Evolutionary conservation across 2,888 invertebrate genomes (phyloP).

Genomic region (Mongoloraphidia duomilia): DNA sequence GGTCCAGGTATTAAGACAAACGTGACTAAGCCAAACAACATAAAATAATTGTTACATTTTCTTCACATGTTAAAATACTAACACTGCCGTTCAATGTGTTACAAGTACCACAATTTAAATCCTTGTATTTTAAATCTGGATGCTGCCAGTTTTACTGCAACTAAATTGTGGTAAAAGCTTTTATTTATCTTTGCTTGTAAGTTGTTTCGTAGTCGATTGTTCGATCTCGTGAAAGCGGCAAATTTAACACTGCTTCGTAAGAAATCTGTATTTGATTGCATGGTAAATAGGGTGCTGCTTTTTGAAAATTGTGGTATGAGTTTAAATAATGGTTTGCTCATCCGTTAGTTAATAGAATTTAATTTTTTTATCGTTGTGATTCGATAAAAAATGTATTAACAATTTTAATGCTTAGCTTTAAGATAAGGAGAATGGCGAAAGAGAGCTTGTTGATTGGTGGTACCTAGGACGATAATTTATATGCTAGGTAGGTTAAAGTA

Average conservation of each 20-base stretch:
- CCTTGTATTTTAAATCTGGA: conserved; percentile 15
- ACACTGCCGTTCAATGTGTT: conserved; percentile 13
- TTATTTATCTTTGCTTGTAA: conserved; percentile 21
- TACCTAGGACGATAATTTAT: not conserved
- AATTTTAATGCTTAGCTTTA: conserved; percentile 11
- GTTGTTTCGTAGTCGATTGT: conserved; percentile 15
- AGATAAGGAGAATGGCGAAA: conserved; percentile 7
- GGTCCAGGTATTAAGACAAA: conserved; percentile 21
- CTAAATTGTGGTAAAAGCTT: conserved; percentile 20
- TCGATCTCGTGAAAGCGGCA: conserved; percentile 10
- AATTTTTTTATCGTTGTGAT: conserved; percentile 1
- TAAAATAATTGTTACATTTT: conserved; percentile 10
- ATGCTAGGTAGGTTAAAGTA: not conserved
- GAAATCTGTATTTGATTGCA: not conserved
- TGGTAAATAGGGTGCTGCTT: conserved; percentile 4
- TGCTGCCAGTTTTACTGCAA: not conserved
- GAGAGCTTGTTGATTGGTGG: conserved; percentile 1
- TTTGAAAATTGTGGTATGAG: not conserved
- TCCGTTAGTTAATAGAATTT: conserved; percentile 10
- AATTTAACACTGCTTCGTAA: not conserved
- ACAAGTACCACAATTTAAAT: conserved; percentile 20
- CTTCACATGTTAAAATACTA: conserved; percentile 6
- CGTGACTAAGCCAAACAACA: conserved; percentile 13
- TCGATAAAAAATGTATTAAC: conserved; percentile 10
- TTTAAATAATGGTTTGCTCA: conserved; percentile 7